Percentiles rank a stretch among this genome's conserved stretches.
phyloP scores from a whole-genome alignment of 1,140 invertebrate genomes.

The Panulirus ornatus region DNA sequence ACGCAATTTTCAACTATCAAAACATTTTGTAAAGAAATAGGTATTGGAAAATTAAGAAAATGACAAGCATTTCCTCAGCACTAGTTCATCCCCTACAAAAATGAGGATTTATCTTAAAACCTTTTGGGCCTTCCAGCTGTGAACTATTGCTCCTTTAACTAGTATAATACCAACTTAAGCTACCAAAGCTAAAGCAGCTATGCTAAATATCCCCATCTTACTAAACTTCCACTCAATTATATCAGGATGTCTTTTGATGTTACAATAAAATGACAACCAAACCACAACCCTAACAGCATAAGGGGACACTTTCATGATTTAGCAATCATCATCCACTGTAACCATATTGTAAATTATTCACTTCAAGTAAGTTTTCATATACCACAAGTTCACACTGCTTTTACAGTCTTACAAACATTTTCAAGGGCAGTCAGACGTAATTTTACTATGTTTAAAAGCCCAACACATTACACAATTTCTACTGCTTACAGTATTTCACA shows the following conservation, averaged over 20 bases:
- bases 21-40: constrained; percentile 23
- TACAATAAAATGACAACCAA: constrained; percentile 3
- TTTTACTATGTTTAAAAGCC: no score
- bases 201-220: constrained; percentile 15
- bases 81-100: constrained; percentile 58
- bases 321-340: no score
- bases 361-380: no score
- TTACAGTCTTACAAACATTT: no score
- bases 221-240: not conserved
- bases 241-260: not conserved
- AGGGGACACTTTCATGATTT: no score
- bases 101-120: constrained; percentile 37
- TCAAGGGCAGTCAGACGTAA: no score
- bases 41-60: constrained; percentile 22
- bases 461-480: no score
- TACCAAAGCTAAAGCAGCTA: constrained; percentile 31
- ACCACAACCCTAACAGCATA: no score
- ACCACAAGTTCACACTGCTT: no score
- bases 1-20: constrained; percentile 23
- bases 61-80: constrained; percentile 19
- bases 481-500: no score
- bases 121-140: constrained; percentile 28
- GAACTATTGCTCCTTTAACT: constrained; percentile 18
- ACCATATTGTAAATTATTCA: no score
- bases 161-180: constrained; percentile 36